A percentile compares a stretch with the other conserved stretches of the same genome.
These are phyloP conservation scores for Noctilio leporinus DNA, from an alignment of 2,113 vertebrate genomes.

Conservation along the genomic window DNA sequence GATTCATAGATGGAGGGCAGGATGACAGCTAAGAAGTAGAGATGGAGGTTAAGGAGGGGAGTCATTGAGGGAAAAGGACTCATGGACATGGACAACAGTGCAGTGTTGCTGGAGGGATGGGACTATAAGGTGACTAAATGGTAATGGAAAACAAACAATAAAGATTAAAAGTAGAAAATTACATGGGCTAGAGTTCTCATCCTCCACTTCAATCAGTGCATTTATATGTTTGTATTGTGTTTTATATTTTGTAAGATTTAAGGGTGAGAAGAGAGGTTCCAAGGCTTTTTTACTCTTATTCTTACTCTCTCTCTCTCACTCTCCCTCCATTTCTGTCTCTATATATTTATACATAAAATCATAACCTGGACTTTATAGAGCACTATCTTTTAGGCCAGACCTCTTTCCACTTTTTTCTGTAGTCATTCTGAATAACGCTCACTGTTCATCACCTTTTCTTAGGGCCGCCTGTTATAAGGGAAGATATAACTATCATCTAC, in stretches of 20 bases:
- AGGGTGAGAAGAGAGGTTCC: background rate
- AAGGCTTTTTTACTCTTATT: background rate
- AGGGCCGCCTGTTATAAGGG: background rate
- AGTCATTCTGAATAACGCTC: background rate
- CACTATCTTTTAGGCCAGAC: background rate
- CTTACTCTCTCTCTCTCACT: background rate
- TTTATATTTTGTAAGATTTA: background rate
- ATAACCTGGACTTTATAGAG: background rate
- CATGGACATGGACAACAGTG: too few relatives aligned
- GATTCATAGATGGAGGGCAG: too few relatives aligned
- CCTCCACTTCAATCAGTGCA: background rate
- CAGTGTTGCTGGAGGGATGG: too few relatives aligned
- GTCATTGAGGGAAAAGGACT: too few relatives aligned
- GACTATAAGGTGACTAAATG: too few relatives aligned
- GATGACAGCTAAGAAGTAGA: too few relatives aligned
- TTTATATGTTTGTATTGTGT: background rate
- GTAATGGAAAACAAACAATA: too few relatives aligned
- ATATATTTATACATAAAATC: background rate
- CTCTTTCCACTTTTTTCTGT: background rate
- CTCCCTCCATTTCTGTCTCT: background rate
- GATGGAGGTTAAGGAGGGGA: too few relatives aligned
- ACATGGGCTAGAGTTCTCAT: background rate
- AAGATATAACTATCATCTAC: background rate
- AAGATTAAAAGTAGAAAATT: background rate
- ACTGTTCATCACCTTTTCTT: background rate